These are phyloP conservation scores for Mimas tiliae DNA, from an alignment of 2,888 invertebrate genomes.

Conservation along the genomic window DNA sequence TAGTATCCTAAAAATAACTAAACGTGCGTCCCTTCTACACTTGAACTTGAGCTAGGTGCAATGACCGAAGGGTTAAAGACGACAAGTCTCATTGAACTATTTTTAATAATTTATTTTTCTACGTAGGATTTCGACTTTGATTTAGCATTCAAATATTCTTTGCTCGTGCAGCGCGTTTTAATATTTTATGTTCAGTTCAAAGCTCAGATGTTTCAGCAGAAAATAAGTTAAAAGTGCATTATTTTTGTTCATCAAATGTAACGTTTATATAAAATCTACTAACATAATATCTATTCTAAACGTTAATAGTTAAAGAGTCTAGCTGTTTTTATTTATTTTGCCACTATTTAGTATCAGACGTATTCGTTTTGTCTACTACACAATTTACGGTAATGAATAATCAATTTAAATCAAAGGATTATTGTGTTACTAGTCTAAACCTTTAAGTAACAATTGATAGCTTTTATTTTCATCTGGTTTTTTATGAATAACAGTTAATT, in stretches of 20 bases:
- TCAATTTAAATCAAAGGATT: too few relatives aligned
- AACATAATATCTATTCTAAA: too few relatives aligned
- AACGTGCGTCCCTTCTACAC: constrained; percentile 66
- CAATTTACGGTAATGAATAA: too few relatives aligned
- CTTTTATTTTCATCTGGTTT: too few relatives aligned
- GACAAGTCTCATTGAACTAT: constrained; percentile 48
- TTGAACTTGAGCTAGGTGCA: constrained; percentile 79
- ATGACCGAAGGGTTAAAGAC: constrained; percentile 56
- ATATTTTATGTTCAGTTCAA: constrained; percentile 11
- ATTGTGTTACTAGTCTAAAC: too few relatives aligned
- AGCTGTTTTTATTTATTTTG: too few relatives aligned
- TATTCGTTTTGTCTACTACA: too few relatives aligned
- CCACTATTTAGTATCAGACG: too few relatives aligned
- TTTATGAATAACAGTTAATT: too few relatives aligned
- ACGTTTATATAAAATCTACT: neutral
- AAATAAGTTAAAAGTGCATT: neutral
- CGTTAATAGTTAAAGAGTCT: too few relatives aligned
- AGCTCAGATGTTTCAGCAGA: neutral
- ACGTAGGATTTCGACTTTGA: neutral
- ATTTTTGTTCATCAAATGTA: constrained; percentile 3
- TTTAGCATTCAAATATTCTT: constrained; percentile 14
- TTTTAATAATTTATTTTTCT: constrained; percentile 20
- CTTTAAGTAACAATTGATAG: too few relatives aligned
- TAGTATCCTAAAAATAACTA: constrained; percentile 78
- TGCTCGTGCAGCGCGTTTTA: neutral